Evolutionary conservation across 2,113 vertebrate genomes (phyloP), one percentile per base, ranked within the genome.

Genomic region (Falco punctatus): DNA sequence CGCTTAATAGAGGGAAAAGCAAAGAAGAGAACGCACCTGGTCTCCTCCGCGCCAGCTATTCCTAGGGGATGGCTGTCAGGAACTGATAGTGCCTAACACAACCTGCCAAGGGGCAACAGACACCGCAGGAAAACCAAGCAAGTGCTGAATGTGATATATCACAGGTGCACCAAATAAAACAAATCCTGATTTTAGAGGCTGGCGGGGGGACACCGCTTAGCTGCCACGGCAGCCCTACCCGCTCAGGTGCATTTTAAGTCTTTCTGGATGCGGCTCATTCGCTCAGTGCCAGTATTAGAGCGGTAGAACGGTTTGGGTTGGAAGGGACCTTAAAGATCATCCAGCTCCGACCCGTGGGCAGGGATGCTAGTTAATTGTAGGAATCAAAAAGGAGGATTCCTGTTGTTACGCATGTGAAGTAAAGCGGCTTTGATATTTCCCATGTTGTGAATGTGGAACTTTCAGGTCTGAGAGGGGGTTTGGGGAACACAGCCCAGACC

Each of bases 351-450:
- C 42, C 42, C 42, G 42, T 42, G 42, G 42, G 42, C 42, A 42
- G 42, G 23, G 15, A 6, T 1, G 13, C 3, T 38, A 19, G 11
- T 4, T 8, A 13, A 18, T 3, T 32, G 17, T n/a, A 6, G 32
- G 38, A 38, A 38, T 10, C 38, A 38, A 9, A 38, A 38, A 38
- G 38, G 1, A 32, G 35, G 20, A 12, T 57, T 26, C 42, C 33
- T 22, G 5, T 5, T 5, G 19, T 19, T 13, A 28, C 30, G 14
- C 38, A 0, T 0, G 0, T 1, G 8, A 11, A 15, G 10, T 4
- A 8, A 66, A 80, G 12, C 26, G 23, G 52, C 22, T 24, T 24
- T 3, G 8, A 0, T 13, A 12, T 38, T 33, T 67, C 24, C 15
- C 13, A 1, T 0, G 14, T 4, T 26, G 28, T 10, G 22, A 35